Base-by-base conservation (phyloP, 2,888 invertebrate genomes). In the Nomada hirtipes region DNA sequence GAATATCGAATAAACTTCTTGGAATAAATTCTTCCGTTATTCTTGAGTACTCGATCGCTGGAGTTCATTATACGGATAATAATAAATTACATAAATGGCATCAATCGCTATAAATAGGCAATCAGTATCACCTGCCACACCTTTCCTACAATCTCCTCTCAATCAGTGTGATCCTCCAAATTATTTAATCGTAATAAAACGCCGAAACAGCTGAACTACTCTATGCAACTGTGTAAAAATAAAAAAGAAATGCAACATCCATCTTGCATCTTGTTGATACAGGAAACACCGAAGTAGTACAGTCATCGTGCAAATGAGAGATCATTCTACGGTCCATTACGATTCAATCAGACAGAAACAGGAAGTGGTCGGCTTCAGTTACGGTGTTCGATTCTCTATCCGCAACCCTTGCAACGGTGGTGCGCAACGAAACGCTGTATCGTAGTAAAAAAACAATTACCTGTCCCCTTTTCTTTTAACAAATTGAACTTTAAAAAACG, bases 321-420 rank as follows among this genome's bases (percentile, higher is more conserved):
- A 76, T 68, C 26, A 81, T 81, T 71, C 70, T 80, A 75, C 64
- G 82, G 82, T 82, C 76, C 47, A 82, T 82, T 82, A 64, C 71
- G 67, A 36, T 72, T 73, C 70, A 64, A 52, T 64, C 67, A 44
- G 52, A 79, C 78, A 83, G 83, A 84, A 83, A 84, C 59, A 55
- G 83, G 79, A 84, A 72, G 76, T 60, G 83, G 69, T 79, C 29
- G 69, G 36, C 42, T 50, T 52, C 68, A 26, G 53, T 84, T 64
- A 76, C 79, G 36, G 13, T 68, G 60, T 76, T 84, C 76, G 79
- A 75, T 67, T 52, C 36, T n/a, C 47, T 74, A 42, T 53, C 60
- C 50, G 55, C 60, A 53, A 72, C 67, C 52, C 61, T 67, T 52
- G 64, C 15, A 11, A 23, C n/a, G n/a, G n/a, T 42, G 36, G 47